Evolutionary conservation across 2,113 vertebrate species (phyloP).

Genomic region (Pangasianodon gigas): DNA sequence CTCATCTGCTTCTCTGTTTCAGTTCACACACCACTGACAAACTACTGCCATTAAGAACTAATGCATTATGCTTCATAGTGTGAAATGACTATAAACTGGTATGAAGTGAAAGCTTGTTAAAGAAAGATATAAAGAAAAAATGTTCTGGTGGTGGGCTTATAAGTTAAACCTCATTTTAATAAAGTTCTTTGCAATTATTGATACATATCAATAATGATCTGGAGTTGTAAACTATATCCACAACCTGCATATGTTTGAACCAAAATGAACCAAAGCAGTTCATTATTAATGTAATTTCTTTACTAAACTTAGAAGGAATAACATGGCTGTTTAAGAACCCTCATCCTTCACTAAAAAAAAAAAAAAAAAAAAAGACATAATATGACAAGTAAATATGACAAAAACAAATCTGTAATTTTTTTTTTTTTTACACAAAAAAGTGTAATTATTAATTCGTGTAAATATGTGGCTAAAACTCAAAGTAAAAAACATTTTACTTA

Average conservation of each 20-base stretch:
- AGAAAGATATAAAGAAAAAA: not conserved
- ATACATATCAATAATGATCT: not conserved
- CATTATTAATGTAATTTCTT: not conserved
- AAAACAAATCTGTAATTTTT: not conserved
- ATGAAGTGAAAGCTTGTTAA: not conserved
- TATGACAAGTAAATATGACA: not conserved
- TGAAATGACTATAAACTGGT: not conserved
- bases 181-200: not conserved
- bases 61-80: not conserved
- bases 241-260: not conserved
- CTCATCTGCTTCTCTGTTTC: not conserved
- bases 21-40: not conserved
- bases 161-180: not conserved
- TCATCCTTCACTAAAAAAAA: not conserved
- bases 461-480: not conserved
- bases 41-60: not conserved
- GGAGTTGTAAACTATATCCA: not conserved
- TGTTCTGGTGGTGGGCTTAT: not conserved
- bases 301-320: not conserved
- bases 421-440: not conserved
- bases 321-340: not conserved
- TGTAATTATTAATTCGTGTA: not conserved
- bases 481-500: not conserved
- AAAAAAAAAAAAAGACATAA: no score
- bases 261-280: not conserved